Conservation (phyloP, 2,797 vertebrate genomes). For the Phaenicophaeus curvirostris region DNA sequence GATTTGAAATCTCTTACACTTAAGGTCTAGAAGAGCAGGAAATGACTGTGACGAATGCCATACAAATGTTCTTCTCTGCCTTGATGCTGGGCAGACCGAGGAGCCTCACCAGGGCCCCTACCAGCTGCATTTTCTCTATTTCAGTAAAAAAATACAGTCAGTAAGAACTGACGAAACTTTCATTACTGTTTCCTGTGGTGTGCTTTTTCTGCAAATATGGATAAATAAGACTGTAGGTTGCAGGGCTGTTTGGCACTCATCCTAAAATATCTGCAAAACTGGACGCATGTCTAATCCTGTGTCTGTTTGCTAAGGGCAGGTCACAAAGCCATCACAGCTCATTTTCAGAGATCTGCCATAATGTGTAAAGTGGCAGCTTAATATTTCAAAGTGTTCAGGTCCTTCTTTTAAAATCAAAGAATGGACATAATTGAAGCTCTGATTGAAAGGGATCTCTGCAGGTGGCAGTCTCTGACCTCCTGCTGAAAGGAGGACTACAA, state of each 20-base stretch:
- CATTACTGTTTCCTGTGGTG: neutral
- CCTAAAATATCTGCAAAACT: neutral
- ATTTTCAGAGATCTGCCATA: neutral
- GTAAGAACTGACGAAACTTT: neutral
- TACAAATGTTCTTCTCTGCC: neutral
- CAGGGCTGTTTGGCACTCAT: rapidly evolving
- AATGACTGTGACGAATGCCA: neutral
- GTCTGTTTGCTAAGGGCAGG: neutral
- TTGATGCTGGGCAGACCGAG: rapidly evolving
- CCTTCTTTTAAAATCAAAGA: neutral
- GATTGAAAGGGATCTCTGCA: neutral
- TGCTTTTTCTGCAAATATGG: neutral
- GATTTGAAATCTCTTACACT: neutral
- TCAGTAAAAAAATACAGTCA: neutral
- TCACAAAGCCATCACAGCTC: neutral
- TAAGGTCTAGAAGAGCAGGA: neutral
- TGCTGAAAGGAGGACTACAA: neutral
- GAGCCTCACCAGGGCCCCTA: neutral
- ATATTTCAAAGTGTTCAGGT: neutral
- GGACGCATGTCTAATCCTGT: neutral
- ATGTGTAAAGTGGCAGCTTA: neutral
- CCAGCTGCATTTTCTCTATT: neutral
- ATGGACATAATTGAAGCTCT: neutral
- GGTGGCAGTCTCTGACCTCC: neutral
- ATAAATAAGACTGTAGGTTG: neutral